phyloP scores from a whole-genome alignment of 2,797 vertebrate genomes.

The Erethizon dorsatum region DNA sequence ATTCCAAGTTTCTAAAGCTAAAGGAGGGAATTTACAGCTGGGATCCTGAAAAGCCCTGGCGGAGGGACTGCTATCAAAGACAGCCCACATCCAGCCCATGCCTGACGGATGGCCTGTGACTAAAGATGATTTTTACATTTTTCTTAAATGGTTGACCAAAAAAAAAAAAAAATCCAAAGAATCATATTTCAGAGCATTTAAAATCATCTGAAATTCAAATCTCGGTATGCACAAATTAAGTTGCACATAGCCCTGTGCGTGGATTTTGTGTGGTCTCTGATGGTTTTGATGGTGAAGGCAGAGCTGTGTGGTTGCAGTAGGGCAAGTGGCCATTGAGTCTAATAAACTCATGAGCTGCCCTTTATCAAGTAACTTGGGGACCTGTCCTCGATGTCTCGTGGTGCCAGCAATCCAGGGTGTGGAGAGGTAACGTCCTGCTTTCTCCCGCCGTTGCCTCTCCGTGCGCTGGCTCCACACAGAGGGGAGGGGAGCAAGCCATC shows the following conservation, averaged over 20 bases:
- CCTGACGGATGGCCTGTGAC: not conserved
- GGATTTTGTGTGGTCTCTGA: not conserved
- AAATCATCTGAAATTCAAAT: not conserved
- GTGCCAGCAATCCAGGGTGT: not conserved
- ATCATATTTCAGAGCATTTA: not conserved
- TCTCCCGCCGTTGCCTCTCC: not conserved
- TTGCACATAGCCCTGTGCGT: not conserved
- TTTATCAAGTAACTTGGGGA: not conserved
- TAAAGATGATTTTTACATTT: not conserved
- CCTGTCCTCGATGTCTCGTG: not conserved
- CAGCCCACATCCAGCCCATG: not conserved
- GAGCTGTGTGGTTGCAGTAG: not conserved
- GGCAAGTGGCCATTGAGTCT: not conserved
- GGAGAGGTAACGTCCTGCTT: too few species aligned
- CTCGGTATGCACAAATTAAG: not conserved
- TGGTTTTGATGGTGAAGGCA: not conserved
- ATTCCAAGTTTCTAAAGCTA: not conserved
- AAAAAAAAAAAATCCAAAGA: not conserved
- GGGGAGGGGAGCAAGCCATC: not conserved
- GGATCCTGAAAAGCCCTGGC: not conserved
- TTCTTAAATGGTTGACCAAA: not conserved
- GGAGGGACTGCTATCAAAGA: not conserved
- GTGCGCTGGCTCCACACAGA: not conserved
- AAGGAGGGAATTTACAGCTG: not conserved
- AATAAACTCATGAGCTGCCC: not conserved